These are phyloP conservation scores for Eupithecia exiguata DNA, from an alignment of 2,888 invertebrate genomes.

Conservation along the genomic window DNA sequence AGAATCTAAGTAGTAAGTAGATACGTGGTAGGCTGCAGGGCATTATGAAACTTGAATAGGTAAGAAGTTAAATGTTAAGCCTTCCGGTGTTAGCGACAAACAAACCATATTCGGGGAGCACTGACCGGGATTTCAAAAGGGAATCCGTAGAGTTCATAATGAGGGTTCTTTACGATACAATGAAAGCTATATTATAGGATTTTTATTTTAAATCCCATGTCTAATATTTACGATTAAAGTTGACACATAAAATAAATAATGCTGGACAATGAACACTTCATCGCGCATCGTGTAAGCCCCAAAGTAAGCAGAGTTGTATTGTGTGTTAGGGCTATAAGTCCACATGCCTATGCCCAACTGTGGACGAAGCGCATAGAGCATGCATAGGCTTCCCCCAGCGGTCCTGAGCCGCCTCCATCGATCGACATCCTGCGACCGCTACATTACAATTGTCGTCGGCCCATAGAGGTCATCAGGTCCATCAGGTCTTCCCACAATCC, in stretches of 20 bases:
- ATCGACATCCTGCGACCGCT: too few relatives aligned
- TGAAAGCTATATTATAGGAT: not conserved
- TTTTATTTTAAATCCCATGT: not conserved
- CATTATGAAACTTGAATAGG: not conserved
- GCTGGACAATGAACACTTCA: not conserved
- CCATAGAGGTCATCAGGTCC: too few relatives aligned
- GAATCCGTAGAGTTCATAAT: slow-evolving; percentile 18
- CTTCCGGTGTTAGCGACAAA: slow-evolving; percentile 14
- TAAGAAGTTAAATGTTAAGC: not conserved
- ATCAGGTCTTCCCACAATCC: too few relatives aligned
- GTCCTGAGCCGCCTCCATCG: too few relatives aligned
- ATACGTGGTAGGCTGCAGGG: too few relatives aligned
- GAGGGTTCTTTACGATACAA: not conserved
- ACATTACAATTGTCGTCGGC: too few relatives aligned
- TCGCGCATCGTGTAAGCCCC: not conserved
- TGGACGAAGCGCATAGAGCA: too few relatives aligned
- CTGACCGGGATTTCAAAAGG: slow-evolving; percentile 22
- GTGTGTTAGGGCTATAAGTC: not conserved
- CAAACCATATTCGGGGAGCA: slow-evolving; percentile 20
- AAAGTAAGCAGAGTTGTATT: not conserved
- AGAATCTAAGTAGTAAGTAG: too few relatives aligned
- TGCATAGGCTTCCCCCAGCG: too few relatives aligned
- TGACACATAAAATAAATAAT: not conserved
- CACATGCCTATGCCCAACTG: too few relatives aligned
- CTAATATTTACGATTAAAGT: too few relatives aligned